Base-by-base conservation (phyloP, 2,113 vertebrate genomes). In the Columbina picui region DNA sequence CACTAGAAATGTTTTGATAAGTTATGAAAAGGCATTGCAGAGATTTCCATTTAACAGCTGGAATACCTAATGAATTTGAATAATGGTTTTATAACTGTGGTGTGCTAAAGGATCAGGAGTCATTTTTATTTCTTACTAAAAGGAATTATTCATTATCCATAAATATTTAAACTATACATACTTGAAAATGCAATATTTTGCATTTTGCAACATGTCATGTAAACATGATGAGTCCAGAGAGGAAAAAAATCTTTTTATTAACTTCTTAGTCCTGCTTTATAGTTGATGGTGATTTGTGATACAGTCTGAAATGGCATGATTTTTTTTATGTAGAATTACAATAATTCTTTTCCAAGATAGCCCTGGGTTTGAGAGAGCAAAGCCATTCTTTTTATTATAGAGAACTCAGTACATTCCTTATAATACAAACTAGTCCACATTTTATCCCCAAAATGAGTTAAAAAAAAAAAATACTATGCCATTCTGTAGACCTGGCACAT, bases 121-220 rank as follows among this genome's bases (percentile, higher is more conserved):
- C 2, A 36, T 65, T 90, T 95, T 95, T 88, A 57, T 88, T 74
- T 90, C 75, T 77, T 80, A 32, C 59, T 80, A 17, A 76, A 86
- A 95, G 39, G 30, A 86, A 86, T 65, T 69, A 88, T 63, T 85
- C 70, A 61, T 25, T 30, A 64, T 22, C 70, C n/a, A 86, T 90
- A 90, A 94, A 87, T 84, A 92, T 92, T 96, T 92, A 32, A 95
- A 92, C 59, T 50, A 70, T 12, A 50, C 8, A 32, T 18, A 59
- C 22, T 84, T 36, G 7, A 86, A 94, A 91, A 84, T 27, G 13
- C 23, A 94, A 14, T 88, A 50, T 83, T 41, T 65, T 92, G 50
- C 45, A 73, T 64, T 93, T 80, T 81, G 67, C 45, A 83, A 50
- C 15, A 23, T 14, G 6, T 70, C 89, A 16, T 55, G 14, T 60